Base-by-base conservation (phyloP, 2,113 vertebrate genomes). In the Paradisaea rubra region DNA sequence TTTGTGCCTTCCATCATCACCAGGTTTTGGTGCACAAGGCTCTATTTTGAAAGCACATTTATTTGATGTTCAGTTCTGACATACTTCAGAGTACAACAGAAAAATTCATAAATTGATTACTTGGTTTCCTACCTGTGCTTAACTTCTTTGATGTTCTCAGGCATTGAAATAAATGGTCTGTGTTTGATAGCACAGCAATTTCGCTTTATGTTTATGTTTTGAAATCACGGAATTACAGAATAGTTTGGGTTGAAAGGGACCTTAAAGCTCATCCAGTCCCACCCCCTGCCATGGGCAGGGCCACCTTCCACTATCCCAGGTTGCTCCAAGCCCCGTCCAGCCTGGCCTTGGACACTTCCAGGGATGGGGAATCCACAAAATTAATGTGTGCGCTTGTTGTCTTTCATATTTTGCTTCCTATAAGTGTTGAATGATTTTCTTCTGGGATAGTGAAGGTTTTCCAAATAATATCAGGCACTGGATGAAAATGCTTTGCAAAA, bases 71-170 rank as follows among this genome's bases (percentile, higher is more conserved):
- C 60, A 68, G 11, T 66, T 88, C 53, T 88, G 56, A 83, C 66
- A 33, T 41, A 17, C 37, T 84, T 56, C n/a, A 56, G 49, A 77
- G 44, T 41, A 17, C 39, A 70, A 59, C 47, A 82, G 79, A 64
- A 77, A 60, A 91, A 66, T 31, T 37, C 68, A 73, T 73, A 88
- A 59, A 80, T 59, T 83, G 44, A 72, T 80, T 63, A 11, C 33
- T 80, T 72, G 17, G 6, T 86, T 94, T 59, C 54, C 60, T 63
- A 37, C 14, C 7, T 82, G 17, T 39, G 33, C 54, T 90, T 33
- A 52, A 56, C 21, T 88, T 88, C 91, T 94, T 56, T 93, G 24
- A n/a, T 91, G 61, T 89, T 92, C 37, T 59, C 47, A 54, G 76
- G 17, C 60, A 28, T 30, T 86, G 72, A 86, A 83, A 70, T 79